These are phyloP conservation scores for Tragelaphus imberbis DNA, from an alignment of 2,113 vertebrate genomes.

Conservation along the genomic window DNA sequence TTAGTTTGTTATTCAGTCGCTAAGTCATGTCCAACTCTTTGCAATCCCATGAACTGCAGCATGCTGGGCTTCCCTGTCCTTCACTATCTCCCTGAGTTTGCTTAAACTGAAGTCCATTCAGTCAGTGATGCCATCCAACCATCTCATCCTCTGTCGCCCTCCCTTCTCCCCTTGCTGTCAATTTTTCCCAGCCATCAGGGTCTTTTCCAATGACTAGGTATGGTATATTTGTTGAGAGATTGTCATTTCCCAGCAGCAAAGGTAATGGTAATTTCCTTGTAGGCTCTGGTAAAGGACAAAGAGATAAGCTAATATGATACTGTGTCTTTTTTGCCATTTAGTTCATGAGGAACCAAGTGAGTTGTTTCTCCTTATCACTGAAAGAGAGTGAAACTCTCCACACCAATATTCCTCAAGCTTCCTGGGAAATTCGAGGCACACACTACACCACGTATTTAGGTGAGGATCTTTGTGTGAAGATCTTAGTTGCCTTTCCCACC, in stretches of 20 bases:
- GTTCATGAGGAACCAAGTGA: neutral
- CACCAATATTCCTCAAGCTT: neutral
- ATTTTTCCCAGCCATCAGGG: neutral
- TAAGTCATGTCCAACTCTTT: neutral
- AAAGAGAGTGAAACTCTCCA: constrained; percentile 38
- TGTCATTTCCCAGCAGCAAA: constrained; percentile 21
- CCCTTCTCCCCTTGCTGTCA: neutral
- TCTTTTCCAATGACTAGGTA: neutral
- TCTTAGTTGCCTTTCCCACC: constrained; percentile 6
- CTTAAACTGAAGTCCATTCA: neutral
- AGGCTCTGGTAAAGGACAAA: constrained; percentile 17
- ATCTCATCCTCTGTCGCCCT: neutral
- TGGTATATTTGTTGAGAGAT: neutral
- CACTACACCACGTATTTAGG: neutral
- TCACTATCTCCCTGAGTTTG: neutral
- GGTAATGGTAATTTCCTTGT: neutral
- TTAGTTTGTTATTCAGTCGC: neutral
- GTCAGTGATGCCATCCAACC: neutral
- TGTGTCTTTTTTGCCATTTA: neutral
- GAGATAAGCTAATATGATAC: constrained; percentile 32
- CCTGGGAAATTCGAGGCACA: constrained; percentile 1
- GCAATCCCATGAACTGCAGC: neutral
- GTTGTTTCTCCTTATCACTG: constrained; percentile 1
- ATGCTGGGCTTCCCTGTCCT: neutral
- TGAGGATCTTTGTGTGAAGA: neutral